Evolutionary conservation across 2,797 vertebrate species (phyloP).

Genomic region (Falco cherrug): DNA sequence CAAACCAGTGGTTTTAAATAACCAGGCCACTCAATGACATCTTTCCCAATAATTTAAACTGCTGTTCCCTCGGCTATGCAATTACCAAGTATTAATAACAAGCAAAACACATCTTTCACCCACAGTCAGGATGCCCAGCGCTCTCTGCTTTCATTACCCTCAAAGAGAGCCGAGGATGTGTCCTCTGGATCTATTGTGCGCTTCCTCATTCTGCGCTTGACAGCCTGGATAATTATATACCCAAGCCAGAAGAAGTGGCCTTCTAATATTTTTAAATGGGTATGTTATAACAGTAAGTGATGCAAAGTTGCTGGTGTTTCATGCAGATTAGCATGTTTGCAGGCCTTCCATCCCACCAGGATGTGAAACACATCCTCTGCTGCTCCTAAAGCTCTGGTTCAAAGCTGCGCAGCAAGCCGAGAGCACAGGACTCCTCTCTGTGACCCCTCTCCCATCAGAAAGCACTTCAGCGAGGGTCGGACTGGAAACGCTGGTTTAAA

Average conservation of each 20-base stretch:
- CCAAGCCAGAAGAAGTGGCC: neutral
- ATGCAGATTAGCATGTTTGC: neutral
- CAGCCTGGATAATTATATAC: neutral
- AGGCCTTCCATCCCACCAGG: neutral
- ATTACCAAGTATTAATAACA: constrained; percentile 29
- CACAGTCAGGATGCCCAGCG: neutral
- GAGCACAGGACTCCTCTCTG: accelerated
- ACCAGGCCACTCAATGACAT: constrained; percentile 48
- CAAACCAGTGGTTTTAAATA: constrained; percentile 2
- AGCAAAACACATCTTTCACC: neutral
- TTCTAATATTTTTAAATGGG: neutral
- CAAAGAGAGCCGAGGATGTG: neutral
- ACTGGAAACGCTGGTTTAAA: neutral
- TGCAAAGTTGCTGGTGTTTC: neutral
- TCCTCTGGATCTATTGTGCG: neutral
- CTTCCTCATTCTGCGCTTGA: neutral
- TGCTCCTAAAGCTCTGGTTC: neutral
- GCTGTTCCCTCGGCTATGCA: neutral
- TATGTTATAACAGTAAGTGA: neutral
- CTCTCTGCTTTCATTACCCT: neutral
- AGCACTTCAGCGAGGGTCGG: neutral
- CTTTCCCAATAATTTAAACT: constrained; percentile 26
- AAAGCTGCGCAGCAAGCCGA: neutral
- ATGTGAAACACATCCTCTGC: neutral
- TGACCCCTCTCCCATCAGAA: neutral